Percentiles rank a stretch among this genome's conserved stretches.
These are phyloP conservation scores for Micronisus gabar DNA, from an alignment of 2,113 vertebrate species.

Conservation along the genomic window DNA sequence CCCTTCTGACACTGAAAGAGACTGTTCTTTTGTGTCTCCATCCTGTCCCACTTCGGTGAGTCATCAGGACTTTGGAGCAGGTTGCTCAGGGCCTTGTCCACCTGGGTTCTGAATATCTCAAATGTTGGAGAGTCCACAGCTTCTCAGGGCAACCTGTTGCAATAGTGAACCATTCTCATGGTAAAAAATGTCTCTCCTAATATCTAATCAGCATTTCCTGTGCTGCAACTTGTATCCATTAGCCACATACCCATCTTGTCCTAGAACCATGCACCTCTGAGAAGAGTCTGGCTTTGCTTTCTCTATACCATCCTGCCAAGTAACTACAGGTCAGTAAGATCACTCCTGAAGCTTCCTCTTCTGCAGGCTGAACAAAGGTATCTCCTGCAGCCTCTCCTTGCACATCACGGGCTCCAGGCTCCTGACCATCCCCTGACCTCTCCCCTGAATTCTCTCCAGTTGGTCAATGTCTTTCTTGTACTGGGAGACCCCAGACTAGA, in stretches of 20 bases:
- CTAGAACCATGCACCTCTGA: not conserved
- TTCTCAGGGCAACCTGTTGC: not conserved
- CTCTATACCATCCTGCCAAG: not conserved
- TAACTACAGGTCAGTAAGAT: not conserved
- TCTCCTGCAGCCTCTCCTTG: not conserved
- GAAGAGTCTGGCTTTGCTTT: not conserved
- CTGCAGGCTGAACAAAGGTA: not conserved
- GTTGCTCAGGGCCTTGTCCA: not conserved
- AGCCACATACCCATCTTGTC: not conserved
- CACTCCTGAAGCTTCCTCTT: not conserved
- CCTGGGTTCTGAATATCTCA: not conserved
- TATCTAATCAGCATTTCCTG: not conserved
- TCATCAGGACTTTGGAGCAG: not conserved
- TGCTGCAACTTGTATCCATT: not conserved
- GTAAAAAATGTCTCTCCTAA: not conserved
- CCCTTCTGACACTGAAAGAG: not conserved
- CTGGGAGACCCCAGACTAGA: not conserved
- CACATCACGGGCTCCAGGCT: not conserved
- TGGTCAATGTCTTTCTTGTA: not conserved
- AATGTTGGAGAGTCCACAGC: not conserved
- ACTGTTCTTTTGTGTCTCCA: not conserved
- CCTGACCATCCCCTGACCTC: not conserved
- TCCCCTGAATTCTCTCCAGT: not conserved
- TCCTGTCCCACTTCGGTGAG: not conserved
- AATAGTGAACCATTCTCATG: not conserved